phyloP scores from a whole-genome alignment of 2,888 invertebrate genomes.

The Scelioninae gen. 2 region DNA sequence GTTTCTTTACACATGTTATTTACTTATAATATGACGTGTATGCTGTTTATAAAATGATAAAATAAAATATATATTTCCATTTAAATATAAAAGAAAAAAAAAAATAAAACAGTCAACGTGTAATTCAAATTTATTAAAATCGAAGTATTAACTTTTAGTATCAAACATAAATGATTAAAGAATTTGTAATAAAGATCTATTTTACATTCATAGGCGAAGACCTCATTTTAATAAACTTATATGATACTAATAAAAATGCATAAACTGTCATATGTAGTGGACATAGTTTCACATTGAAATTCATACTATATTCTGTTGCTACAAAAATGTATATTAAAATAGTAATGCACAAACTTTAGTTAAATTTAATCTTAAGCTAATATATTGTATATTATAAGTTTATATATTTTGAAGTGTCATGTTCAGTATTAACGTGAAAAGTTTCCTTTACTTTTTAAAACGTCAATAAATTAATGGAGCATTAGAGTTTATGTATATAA shows the following conservation, averaged over 20 bases:
- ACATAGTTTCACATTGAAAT: neutral
- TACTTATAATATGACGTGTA: constrained; percentile 28
- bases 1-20: constrained; percentile 41
- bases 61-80: constrained; percentile 37
- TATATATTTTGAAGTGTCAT: no score
- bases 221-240: neutral
- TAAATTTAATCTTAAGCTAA: no score
- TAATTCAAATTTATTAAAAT: neutral
- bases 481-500: no score
- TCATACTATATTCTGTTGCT: constrained; percentile 6
- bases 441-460: no score
- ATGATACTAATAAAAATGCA: neutral
- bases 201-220: neutral
- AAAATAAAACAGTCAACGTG: neutral
- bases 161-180: neutral
- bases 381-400: no score
- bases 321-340: constrained; percentile 6
- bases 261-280: neutral
- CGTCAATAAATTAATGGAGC: no score
- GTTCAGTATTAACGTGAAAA: no score
- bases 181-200: neutral
- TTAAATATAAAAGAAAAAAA: neutral
- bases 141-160: constrained; percentile 1
- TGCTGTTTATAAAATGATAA: constrained; percentile 30
- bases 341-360: no score